Conservation (phyloP, 2,113 vertebrate genomes). For the Pagrus major region DNA sequence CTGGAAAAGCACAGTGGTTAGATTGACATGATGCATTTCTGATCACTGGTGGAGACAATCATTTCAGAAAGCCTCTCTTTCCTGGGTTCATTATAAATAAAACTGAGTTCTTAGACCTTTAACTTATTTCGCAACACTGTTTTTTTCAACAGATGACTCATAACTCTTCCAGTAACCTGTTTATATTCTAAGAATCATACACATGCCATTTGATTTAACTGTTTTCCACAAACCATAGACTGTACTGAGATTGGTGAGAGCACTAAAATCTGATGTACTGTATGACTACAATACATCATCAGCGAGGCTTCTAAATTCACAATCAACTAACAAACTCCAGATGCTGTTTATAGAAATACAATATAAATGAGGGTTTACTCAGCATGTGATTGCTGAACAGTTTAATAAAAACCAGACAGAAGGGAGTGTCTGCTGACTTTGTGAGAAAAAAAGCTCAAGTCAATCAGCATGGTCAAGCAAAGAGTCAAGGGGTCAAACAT, state of each 20-base stretch:
- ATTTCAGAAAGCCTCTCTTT: not conserved
- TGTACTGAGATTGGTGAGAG: conserved; percentile 2
- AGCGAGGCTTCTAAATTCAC: conserved; percentile 1
- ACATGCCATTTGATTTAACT: conserved; percentile 32
- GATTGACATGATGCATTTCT: conserved; percentile 13
- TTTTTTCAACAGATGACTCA: conserved; percentile 4
- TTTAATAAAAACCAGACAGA: not conserved
- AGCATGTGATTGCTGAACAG: not conserved
- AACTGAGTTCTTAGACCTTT: not conserved
- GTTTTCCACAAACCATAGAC: conserved; percentile 1
- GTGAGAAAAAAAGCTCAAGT: not conserved
- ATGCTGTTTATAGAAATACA: not conserved
- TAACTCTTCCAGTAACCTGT: not conserved
- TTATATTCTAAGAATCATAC: not conserved
- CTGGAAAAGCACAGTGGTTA: conserved; percentile 3
- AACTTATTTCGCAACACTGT: not conserved
- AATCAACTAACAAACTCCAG: not conserved
- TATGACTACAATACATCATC: not conserved
- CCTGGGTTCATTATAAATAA: not conserved
- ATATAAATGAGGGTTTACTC: not conserved
- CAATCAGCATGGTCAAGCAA: conserved; percentile 14
- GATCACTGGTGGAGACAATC: not conserved
- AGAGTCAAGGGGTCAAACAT: conserved; percentile 27
- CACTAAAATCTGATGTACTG: not conserved
- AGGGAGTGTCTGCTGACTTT: not conserved